These are phyloP conservation scores for Homarus gammarus DNA, from an alignment of 2,888 invertebrate species.

Conservation along the genomic window DNA sequence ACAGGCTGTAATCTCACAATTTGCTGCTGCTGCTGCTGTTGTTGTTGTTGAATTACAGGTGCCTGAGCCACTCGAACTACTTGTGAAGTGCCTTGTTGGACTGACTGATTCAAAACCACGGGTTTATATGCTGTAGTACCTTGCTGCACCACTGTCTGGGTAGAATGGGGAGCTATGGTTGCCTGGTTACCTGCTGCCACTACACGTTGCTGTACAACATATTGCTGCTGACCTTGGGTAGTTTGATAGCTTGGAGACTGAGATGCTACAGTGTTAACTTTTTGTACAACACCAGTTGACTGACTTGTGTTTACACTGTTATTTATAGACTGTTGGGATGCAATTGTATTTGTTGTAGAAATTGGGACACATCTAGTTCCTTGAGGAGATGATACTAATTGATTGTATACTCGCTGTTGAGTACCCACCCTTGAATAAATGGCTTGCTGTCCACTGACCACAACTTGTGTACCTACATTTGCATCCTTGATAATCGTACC, in stretches of 20 bases:
- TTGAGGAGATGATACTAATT: slow-evolving; percentile 48
- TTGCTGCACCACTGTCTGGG: slow-evolving; percentile 35
- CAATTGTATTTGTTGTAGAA: slow-evolving; percentile 21
- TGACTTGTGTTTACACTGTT: slow-evolving; percentile 40
- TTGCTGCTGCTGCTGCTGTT: slow-evolving; percentile 68
- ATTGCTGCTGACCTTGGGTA: slow-evolving; percentile 28
- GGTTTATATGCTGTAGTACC: slow-evolving; percentile 35
- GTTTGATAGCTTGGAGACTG: slow-evolving; percentile 26
- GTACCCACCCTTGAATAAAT: slow-evolving; percentile 32
- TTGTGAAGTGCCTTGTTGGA: slow-evolving; percentile 54
- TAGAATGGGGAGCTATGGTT: slow-evolving; percentile 14
- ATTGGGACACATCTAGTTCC: slow-evolving; percentile 16
- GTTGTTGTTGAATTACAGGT: slow-evolving; percentile 31
- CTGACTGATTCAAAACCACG: slow-evolving; percentile 40
- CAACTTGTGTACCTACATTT: slow-evolving; percentile 34
- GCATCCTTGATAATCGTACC: slow-evolving; percentile 24
- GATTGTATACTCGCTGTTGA: slow-evolving; percentile 42
- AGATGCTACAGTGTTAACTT: slow-evolving; percentile 20
- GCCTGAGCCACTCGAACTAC: slow-evolving; percentile 58
- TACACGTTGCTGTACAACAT: slow-evolving; percentile 57
- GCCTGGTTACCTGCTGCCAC: slow-evolving; percentile 35
- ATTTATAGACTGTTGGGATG: slow-evolving; percentile 35
- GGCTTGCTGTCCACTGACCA: slow-evolving; percentile 24
- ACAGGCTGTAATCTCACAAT: slow-evolving; percentile 49
- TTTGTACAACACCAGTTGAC: slow-evolving; percentile 41